Base-by-base conservation (phyloP, 2,888 invertebrate species). In the Drosophila parthenogenetica region DNA sequence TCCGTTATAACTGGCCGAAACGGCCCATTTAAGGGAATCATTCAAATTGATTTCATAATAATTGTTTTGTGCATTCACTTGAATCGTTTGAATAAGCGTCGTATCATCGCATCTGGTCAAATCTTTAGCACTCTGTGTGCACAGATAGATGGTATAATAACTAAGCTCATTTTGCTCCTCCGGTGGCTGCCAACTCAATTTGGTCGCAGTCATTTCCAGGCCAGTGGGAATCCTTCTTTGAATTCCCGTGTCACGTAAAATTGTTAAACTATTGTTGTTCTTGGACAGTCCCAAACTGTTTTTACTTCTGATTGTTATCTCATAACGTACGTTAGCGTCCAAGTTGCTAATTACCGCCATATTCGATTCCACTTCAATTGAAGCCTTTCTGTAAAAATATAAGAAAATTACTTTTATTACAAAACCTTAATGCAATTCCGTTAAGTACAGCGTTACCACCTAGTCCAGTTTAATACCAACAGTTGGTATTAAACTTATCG, bases 141-240 rank as follows among this genome's bases (percentile, higher is more conserved):
- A 83, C 63, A 55, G 54, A 25, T 59, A 80, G 2, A 80, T 14
- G 0, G 17, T 74, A 40, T 83, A 83, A 14, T 67, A 19, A 2
- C 0, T 2, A 7, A 80, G 49, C 5, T 13, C 5, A 0, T 11
- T 10, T 3, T 0, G 5, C 1, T 39, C n/a, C 3, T 51, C 13
- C 3, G 81, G 74, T 13, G 5, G 5, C 0, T 7, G 2, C 80
- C 80, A 80, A 1, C 3, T 32, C 0, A 71, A 3, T 3, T 2
- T 17, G 1, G 0, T 0, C 0, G 3, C 2, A 0, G 0, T 0
- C 16, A 39, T 46, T 1, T 3, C 13, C 5, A 55, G 3, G 0
- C 35, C 2, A 3, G 1, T 39, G 1, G 64, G 77, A 5, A 53
- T 32, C 0, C 64, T 57, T 3, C n/a, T 5, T 1, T 35, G 5